These are phyloP conservation scores for Elanus axillaris DNA, from an alignment of 2,113 vertebrate genomes.

Conservation along the genomic window DNA sequence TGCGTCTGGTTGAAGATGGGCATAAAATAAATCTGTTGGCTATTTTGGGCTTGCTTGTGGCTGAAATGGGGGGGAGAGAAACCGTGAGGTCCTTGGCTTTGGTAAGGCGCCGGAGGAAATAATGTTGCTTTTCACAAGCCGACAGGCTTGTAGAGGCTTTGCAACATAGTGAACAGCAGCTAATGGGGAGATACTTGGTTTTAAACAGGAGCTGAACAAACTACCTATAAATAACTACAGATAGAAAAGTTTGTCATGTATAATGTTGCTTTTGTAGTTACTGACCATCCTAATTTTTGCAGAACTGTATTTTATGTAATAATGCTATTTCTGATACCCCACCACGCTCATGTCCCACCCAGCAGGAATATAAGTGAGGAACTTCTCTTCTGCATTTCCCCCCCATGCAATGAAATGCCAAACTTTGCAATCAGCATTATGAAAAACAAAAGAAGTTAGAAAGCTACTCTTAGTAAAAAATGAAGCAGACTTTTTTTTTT, in stretches of 20 bases:
- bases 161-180: not conserved
- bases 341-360: rapidly evolving
- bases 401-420: not conserved
- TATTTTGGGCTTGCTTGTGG: not conserved
- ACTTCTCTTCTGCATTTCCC: not conserved
- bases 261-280: not conserved
- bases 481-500: not conserved
- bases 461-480: not conserved
- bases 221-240: not conserved
- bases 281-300: not conserved
- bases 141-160: not conserved
- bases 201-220: not conserved
- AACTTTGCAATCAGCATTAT: not conserved
- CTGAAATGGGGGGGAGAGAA: not conserved
- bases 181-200: not conserved
- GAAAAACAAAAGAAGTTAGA: not conserved
- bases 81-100: not conserved
- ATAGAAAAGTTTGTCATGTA: not conserved
- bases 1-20: rapidly evolving
- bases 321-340: not conserved
- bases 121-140: not conserved
- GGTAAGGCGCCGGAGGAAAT: not conserved
- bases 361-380: not conserved
- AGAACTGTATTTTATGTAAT: not conserved
- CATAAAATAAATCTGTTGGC: no score